Base-by-base conservation (phyloP, 1,140 invertebrate genomes). In the Cherax destructor region DNA sequence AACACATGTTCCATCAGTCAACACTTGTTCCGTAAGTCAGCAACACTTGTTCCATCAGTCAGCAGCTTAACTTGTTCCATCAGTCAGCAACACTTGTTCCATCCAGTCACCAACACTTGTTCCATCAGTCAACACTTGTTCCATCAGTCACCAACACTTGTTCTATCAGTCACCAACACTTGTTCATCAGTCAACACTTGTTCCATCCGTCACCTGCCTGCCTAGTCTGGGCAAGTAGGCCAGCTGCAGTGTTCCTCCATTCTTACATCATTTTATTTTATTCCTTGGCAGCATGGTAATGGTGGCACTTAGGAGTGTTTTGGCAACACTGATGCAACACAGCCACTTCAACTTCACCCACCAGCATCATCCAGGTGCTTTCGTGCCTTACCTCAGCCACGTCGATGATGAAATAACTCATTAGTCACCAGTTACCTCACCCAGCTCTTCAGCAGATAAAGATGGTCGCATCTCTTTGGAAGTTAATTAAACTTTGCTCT, bases 301-400 rank as follows among this genome's bases (percentile, higher is more conserved):
- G 6, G 87, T 80, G 4, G 96, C 97, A 0, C 94, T 99, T 16
- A 96, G n/a, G n/a, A 96, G 77, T 98, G 97, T 94, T 95, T 99
- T 95, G 97, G 97, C 93, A 96, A 97, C 83, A 91, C 94, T 99
- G 16, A 94, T 96, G 0, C 95, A 96, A 1, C 97, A 98, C 95
- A 97, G 97, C 0, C 97, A 99, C 94, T 99, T 99, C 94, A 99
- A 99, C 95, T 99, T 96, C 95, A 96, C 97, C n/a, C 0, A 95
- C 95, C 61, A 99, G 99, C 94, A 97, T 99, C 86, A 96, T 97
- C 7, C 96, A n/a, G n/a, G 97, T 93, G 96, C 97, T 81, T 93
- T 99, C 6, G 96, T 99, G 18, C 97, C 97, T 1, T 96, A 97
- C 92, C 95, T 98, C 74, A 97, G 97, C 94, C 96, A 97, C 93